Conservation (phyloP, 2,797 vertebrate genomes). For the Erethizon dorsatum region DNA sequence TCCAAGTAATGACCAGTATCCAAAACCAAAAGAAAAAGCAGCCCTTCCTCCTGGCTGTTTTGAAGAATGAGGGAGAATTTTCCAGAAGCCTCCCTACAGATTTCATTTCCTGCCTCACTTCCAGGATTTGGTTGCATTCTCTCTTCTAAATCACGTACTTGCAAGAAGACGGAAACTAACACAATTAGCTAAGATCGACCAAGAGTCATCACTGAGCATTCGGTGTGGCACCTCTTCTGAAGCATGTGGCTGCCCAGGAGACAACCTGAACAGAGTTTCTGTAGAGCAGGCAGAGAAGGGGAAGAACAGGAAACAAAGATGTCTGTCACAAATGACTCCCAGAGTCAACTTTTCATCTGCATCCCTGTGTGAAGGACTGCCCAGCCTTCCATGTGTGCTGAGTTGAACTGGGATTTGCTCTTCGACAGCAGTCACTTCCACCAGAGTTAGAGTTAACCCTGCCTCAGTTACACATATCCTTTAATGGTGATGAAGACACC, state of each 20-base stretch:
- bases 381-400: conserved; percentile 63
- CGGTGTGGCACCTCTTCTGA: not conserved
- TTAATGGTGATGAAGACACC: conserved; percentile 70
- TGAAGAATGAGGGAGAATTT: not conserved
- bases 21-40: not conserved
- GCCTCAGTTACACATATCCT: conserved; percentile 84
- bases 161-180: not conserved
- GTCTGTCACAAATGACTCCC: not conserved
- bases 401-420: conserved; percentile 81
- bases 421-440: conserved; percentile 90
- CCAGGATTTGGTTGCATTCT: not conserved
- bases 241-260: not conserved
- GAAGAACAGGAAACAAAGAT: not conserved
- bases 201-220: not conserved
- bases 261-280: not conserved
- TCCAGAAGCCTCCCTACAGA: not conserved
- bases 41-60: not conserved
- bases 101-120: not conserved
- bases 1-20: not conserved
- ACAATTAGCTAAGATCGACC: not conserved
- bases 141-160: not conserved
- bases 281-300: not conserved
- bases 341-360: not conserved
- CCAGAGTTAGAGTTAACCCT: conserved; percentile 80
- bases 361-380: not conserved